phyloP scores from a whole-genome alignment of 2,113 vertebrate genomes.

The Prunella himalayana region DNA sequence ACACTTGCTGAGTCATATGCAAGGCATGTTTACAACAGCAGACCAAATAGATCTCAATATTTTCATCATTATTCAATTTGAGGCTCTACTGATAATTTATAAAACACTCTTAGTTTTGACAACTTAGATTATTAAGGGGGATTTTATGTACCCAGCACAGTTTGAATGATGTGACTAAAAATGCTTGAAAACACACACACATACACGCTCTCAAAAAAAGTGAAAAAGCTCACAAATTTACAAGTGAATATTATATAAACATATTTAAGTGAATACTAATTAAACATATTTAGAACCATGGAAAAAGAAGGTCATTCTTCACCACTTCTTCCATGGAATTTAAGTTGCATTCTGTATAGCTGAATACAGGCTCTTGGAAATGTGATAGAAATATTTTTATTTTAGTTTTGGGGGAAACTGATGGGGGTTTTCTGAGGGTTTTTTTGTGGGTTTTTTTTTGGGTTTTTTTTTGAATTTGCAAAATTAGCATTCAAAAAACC shows the following conservation, averaged over 20 bases:
- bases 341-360: not conserved
- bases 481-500: not conserved
- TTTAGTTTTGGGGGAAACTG: not conserved
- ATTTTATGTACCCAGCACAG: not conserved
- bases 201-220: not conserved
- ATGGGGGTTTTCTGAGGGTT: not conserved
- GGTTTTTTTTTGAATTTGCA: not conserved
- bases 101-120: constrained; percentile 17
- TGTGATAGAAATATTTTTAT: not conserved
- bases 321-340: not conserved
- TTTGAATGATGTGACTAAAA: not conserved
- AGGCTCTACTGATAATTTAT: not conserved
- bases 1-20: not conserved
- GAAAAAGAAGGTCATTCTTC: not conserved
- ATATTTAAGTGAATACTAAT: constrained; percentile 3
- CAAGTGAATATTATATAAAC: not conserved
- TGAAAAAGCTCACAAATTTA: not conserved
- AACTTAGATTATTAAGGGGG: not conserved
- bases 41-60: constrained; percentile 9
- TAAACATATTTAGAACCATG: not conserved
- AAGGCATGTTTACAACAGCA: not conserved
- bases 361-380: not conserved
- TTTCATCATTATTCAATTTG: constrained; percentile 11
- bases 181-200: not conserved
- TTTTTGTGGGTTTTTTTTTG: not conserved